These are phyloP conservation scores for Hemistola chrysoprasaria DNA, from an alignment of 2,888 invertebrate genomes.

Conservation along the genomic window DNA sequence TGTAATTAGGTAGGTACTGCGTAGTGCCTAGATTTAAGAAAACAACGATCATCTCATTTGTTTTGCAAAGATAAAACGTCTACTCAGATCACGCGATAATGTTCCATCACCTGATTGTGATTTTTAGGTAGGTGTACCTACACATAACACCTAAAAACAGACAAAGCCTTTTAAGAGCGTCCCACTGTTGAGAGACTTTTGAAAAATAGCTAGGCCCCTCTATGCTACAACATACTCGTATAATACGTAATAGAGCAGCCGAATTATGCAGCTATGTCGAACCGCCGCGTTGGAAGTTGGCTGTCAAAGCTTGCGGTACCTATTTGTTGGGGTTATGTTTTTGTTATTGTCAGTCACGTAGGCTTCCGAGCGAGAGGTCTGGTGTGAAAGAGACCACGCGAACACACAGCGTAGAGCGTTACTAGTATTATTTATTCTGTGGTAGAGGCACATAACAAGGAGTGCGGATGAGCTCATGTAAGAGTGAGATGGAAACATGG, in stretches of 20 bases:
- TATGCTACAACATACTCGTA: no score
- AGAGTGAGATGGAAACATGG: constrained; percentile 59
- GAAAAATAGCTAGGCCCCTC: no score
- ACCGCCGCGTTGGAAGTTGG: constrained; percentile 30
- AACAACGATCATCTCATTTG: constrained; percentile 35
- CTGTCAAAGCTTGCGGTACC: constrained; percentile 28
- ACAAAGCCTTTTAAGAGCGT: no score
- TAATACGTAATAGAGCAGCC: constrained; percentile 7
- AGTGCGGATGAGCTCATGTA: constrained; percentile 27
- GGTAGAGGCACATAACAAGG: no score
- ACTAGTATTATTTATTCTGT: no score
- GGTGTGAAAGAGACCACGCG: constrained; percentile 35
- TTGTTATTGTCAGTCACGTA: constrained; percentile 79
- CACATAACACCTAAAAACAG: constrained; percentile 13
- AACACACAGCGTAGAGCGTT: constrained; percentile 37
- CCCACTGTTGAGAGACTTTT: no score
- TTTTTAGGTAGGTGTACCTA: constrained; percentile 1
- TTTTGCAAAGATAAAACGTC: constrained; percentile 37
- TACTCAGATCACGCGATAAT: constrained; percentile 26
- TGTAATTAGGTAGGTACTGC: no score
- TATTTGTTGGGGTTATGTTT: constrained; percentile 62
- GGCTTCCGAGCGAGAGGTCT: constrained; percentile 55
- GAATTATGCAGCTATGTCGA: constrained; percentile 31
- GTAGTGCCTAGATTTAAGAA: constrained; percentile 23
- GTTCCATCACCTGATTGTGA: constrained; percentile 25